Evolutionary conservation across 1,140 invertebrate genomes (phyloP), one percentile per base, ranked within the genome.

Genomic region (Venturia canescens): DNA sequence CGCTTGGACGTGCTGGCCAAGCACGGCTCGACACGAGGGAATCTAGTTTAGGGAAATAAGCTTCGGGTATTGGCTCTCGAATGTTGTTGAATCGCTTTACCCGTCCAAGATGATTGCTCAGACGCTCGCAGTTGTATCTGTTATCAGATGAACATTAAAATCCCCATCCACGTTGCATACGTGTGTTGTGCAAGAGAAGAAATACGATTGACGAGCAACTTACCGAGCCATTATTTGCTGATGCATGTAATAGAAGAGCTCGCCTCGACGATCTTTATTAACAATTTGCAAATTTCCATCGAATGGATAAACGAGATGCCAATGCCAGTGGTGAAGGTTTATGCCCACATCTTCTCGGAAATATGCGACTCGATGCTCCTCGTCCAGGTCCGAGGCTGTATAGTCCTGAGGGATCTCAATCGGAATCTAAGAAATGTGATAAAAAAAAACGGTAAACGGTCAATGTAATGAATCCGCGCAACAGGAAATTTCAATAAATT

Each of bases 311-410:
- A 96, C 95, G 77, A 97, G 90, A 90, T 97, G 96, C 96, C 94
- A 96, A 89, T 97, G 96, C 96, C 96, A 98, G 86, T 98, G 96
- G 88, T 95, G 94, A 67, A 94, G 89, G 89, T 94, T 94, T 76
- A 94, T 89, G 7, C 93, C 94, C 44, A 93, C 86, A 84, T 93
- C 94, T 83, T 94, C 94, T 4, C 94, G 88, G 89, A 92, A 94
- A 77, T 94, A 94, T 15, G 93, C 93, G 3, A 94, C 84, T 31
- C 95, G 93, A 88, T 97, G 96, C 85, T 97, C 96, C 0, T 93
- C 93, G 79, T 97, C 96, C 18, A 94, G 83, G 79, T 96, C 94
- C 0, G 94, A 94, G 0, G 96, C 96, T 0, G 96, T 96, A 84
- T 95, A 96, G 88, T 96, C 95, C 23, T 91, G 87, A 0, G 95